Evolutionary conservation across 1,140 invertebrate genomes (phyloP), one percentile per base, ranked within the genome.

Genomic region (Drosophila orosa): DNA sequence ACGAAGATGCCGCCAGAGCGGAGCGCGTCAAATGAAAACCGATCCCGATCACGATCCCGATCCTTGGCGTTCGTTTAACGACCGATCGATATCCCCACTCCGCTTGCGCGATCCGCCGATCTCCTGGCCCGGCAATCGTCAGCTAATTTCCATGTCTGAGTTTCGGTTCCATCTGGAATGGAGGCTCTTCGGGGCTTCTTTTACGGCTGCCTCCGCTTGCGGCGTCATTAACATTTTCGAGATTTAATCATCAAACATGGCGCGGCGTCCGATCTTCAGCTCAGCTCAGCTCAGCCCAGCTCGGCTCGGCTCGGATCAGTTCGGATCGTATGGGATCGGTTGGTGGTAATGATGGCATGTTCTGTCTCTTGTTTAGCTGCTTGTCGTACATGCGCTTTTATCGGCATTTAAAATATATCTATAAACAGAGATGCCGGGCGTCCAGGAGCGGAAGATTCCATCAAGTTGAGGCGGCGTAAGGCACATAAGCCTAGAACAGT

Each of bases 241-340:
- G 85, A 90, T 90, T 90, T 90, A 90, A 90, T 90, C 85, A 90
- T 90, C 87, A 90, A 90, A 90, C 80, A 90, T 90, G 84, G 84
- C 84, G 84, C 84, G 74, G 72, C 59, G 50, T 47, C 74, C 47
- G 25, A 44, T 57, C 67, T 33, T 19, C 65, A 52, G 29, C 24
- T n/a, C 60, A 33, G 44, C 44, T 54, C 67, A 45, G 63, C 17
- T 10, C 45, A 22, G 48, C 65, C 27, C 31, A 22, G 17, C 50
- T 19, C 5, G 31, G 19, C 35, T 44, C 22, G 33, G 54, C 25
- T 24, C 25, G 22, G 60, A 39, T 57, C 56, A 45, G 27, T 55
- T 42, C 35, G 44, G 29, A 39, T 68, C 29, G 39, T 52, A 47
- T 63, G 37, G 50, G 50, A 58, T 45, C 71, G 17, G 69, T 24